Percentiles rank a stretch among this genome's conserved stretches.
Evolutionary conservation across 35 echinoderm and acorn worm species (phyloP).

Genomic region (Heliocidaris erythrogramma): DNA sequence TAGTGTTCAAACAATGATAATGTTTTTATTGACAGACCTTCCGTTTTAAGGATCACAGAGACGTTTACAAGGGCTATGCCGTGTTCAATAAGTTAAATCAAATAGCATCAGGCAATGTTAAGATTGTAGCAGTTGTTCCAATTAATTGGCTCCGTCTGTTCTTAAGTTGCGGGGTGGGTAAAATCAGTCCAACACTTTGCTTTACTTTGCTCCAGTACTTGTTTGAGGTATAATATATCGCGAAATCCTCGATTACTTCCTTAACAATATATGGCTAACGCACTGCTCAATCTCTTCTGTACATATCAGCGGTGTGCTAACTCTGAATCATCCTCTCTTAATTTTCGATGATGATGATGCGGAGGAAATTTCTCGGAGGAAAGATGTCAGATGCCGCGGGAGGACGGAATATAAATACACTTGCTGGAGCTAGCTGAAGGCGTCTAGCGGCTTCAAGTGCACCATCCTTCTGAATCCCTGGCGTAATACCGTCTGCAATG

Average conservation of each 20-base stretch:
- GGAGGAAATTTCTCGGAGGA: background rate
- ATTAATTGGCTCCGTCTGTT: too few species aligned
- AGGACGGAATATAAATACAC: background rate
- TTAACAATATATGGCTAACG: too few species aligned
- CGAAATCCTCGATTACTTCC: too few species aligned
- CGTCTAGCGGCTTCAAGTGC: background rate
- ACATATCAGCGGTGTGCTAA: background rate
- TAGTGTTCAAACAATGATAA: background rate
- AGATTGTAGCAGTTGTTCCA: too few species aligned
- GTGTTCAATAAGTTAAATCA: too few species aligned
- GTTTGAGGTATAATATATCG: too few species aligned
- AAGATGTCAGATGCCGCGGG: background rate
- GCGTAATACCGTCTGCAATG: background rate
- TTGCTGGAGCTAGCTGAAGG: background rate
- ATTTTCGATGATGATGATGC: background rate
- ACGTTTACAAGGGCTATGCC: too few species aligned
- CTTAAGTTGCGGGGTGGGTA: too few species aligned
- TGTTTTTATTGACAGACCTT: background rate
- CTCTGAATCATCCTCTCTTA: background rate
- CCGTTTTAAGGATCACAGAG: background rate
- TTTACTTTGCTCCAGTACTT: too few species aligned
- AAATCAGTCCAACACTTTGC: too few species aligned
- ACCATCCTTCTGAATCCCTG: background rate
- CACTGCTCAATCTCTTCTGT: background rate
- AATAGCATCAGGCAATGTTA: too few species aligned